These are phyloP conservation scores for Lanius ludovicianus DNA, from an alignment of 2,113 vertebrate genomes.

Conservation along the genomic window DNA sequence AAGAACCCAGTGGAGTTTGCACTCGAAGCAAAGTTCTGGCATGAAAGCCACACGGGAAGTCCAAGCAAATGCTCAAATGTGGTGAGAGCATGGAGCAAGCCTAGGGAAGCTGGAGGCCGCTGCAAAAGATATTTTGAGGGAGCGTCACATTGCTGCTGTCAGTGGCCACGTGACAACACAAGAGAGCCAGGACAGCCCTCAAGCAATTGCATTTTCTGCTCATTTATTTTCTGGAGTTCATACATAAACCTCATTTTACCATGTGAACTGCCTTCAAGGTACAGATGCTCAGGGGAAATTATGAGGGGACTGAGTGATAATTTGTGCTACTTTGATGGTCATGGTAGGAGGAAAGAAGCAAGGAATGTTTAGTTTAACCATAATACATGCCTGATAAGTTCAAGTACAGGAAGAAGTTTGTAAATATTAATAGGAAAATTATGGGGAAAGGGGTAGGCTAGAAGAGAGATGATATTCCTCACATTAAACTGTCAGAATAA, in stretches of 20 bases:
- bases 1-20: not conserved
- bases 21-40: not conserved
- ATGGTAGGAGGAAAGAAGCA: not conserved
- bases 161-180: not conserved
- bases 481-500: not conserved
- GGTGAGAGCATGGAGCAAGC: not conserved
- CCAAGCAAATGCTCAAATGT: not conserved
- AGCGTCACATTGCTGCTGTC: not conserved
- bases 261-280: not conserved
- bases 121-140: not conserved
- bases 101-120: not conserved
- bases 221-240: constrained; percentile 8
- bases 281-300: not conserved
- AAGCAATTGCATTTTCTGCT: not conserved
- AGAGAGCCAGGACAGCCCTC: not conserved
- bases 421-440: not conserved
- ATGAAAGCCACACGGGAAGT: not conserved
- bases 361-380: not conserved
- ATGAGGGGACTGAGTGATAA: not conserved
- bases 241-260: not conserved
- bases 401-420: not conserved
- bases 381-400: not conserved
- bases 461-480: not conserved
- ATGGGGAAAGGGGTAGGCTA: accelerated
- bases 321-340: not conserved